Evolutionary conservation across 2,113 vertebrate genomes (phyloP).

Genomic region (Caloenas nicobarica): DNA sequence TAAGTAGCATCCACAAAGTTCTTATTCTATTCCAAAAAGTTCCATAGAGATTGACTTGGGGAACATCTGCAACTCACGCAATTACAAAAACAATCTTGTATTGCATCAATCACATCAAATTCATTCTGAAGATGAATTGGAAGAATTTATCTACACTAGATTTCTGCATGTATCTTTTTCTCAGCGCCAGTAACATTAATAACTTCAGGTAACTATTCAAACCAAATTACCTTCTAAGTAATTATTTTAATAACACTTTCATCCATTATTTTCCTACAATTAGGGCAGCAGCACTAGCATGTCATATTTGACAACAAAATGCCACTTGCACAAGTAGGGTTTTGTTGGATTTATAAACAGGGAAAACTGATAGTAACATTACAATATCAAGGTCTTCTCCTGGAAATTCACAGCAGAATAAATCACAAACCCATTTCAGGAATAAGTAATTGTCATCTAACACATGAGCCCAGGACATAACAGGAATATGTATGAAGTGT

Average conservation of each 20-base stretch:
- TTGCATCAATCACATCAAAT: not conserved
- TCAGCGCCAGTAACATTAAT: not conserved
- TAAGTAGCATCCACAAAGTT: not conserved
- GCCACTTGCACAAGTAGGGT: not conserved
- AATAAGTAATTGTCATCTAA: not conserved
- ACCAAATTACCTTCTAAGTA: not conserved
- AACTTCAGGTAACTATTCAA: not conserved
- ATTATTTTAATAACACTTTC: not conserved
- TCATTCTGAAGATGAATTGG: not conserved
- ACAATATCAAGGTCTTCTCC: not conserved
- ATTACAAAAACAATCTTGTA: not conserved
- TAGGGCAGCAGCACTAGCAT: not conserved
- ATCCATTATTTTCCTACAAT: not conserved
- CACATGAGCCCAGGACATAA: not conserved
- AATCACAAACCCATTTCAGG: not conserved
- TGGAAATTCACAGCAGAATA: not conserved
- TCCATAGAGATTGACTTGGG: not conserved
- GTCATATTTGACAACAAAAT: not conserved
- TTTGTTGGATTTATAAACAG: not conserved
- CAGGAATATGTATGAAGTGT: not conserved
- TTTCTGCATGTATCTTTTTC: not conserved
- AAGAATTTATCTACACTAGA: not conserved
- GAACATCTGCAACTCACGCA: not conserved
- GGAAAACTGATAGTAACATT: not conserved
- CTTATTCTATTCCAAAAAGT: not conserved